A percentile compares a stretch with the other conserved stretches of the same genome.
Conservation (phyloP, 2,797 vertebrate genomes). For the Tapirus indicus region DNA sequence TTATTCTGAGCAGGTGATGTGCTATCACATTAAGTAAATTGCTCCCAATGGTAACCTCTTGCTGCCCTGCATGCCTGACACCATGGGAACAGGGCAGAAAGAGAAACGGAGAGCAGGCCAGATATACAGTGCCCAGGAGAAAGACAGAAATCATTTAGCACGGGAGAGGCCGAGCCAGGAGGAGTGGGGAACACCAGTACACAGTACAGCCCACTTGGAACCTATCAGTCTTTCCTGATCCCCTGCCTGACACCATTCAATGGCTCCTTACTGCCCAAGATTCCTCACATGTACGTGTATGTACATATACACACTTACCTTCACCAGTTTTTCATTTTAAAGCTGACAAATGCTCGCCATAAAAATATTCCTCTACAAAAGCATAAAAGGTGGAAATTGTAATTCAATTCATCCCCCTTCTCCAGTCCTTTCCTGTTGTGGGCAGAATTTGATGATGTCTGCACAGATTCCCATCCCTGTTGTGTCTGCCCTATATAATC, state of each 20-base stretch:
- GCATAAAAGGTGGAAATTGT: not conserved
- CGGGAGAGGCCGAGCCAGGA: not conserved
- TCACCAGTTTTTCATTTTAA: not conserved
- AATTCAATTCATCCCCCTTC: not conserved
- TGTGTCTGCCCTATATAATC: not conserved
- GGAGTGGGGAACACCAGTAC: not conserved
- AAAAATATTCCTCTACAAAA: not conserved
- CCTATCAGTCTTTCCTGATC: too few relatives aligned
- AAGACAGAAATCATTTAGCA: not conserved
- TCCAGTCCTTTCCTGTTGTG: not conserved
- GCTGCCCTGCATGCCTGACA: not conserved
- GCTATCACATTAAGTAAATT: not conserved
- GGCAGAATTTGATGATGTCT: not conserved
- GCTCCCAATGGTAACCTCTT: not conserved
- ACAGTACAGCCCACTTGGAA: not conserved
- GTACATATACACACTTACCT: too few relatives aligned
- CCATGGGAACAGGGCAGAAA: not conserved
- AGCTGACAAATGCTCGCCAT: not conserved
- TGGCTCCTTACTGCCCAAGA: not conserved
- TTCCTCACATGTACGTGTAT: not conserved
- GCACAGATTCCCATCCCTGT: not conserved
- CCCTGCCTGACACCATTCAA: not conserved
- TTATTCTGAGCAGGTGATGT: not conserved
- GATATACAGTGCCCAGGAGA: not conserved
- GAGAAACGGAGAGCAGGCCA: not conserved